Percentiles rank a stretch among this genome's conserved stretches.
Evolutionary conservation across 2,888 invertebrate species (phyloP).

Genomic region (Lasius fuliginosus): DNA sequence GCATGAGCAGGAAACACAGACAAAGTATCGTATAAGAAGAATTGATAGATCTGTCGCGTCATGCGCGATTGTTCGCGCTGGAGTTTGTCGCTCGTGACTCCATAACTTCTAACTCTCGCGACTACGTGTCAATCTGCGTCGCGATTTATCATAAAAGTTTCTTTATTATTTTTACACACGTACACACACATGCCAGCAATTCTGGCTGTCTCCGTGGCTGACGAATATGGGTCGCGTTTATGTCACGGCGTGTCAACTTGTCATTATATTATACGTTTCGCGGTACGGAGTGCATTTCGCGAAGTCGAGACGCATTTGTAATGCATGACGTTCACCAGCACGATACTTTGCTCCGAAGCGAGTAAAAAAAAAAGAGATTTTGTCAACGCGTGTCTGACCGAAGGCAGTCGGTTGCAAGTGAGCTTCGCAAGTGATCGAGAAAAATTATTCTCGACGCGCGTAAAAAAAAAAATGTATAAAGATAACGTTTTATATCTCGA

Average conservation of each 20-base stretch:
- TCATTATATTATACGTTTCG: conserved; percentile 50
- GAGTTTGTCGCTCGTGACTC: conserved; percentile 23
- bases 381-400: neutral
- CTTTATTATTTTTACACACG: conserved; percentile 41
- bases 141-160: conserved; percentile 43
- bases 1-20: conserved; percentile 2
- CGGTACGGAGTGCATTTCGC: conserved; percentile 44
- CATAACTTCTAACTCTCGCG: conserved; percentile 17
- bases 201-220: conserved; percentile 21
- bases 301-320: conserved; percentile 44
- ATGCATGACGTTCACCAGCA: conserved; percentile 15
- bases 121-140: conserved; percentile 17
- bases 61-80: conserved; percentile 20
- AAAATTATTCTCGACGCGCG: neutral
- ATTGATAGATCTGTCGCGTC: conserved; percentile 19
- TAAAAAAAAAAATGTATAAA: neutral
- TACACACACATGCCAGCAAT: neutral
- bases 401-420: neutral
- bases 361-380: conserved; percentile 34
- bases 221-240: conserved; percentile 53
- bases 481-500: neutral
- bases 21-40: neutral
- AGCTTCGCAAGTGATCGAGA: neutral
- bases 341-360: conserved; percentile 7
- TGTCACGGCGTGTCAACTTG: conserved; percentile 50